These are phyloP conservation scores for Drosophila sucinea DNA, from an alignment of 1,140 invertebrate species.

Conservation along the genomic window DNA sequence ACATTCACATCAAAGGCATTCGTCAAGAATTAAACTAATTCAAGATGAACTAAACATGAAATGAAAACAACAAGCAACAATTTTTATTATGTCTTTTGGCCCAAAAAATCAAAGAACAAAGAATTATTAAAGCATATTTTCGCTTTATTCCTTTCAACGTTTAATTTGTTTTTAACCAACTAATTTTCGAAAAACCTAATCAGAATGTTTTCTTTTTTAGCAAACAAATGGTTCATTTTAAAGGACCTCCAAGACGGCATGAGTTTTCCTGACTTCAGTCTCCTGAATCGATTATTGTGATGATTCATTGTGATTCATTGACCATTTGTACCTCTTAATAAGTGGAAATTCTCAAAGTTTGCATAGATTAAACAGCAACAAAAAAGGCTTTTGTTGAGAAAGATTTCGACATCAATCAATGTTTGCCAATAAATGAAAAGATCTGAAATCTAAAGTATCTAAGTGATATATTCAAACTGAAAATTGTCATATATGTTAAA, in stretches of 20 bases:
- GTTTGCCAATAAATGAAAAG: not conserved
- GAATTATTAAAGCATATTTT: no score
- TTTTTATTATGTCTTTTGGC: not conserved
- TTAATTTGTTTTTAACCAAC: no score
- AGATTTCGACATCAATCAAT: not conserved
- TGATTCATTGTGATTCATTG: not conserved
- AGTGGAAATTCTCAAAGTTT: not conserved
- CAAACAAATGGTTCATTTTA: no score
- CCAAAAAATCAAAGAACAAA: no score
- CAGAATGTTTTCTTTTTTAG: no score
- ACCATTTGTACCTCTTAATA: not conserved
- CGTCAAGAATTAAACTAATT: conserved; percentile 31
- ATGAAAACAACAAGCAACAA: conserved; percentile 17
- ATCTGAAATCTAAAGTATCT: not conserved
- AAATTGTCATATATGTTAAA: not conserved
- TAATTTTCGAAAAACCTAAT: no score
- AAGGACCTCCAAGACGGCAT: no score
- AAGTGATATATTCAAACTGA: not conserved
- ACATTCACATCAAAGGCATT: conserved; percentile 9
- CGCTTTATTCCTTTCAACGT: no score
- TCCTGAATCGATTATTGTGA: not conserved
- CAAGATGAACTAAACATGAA: conserved; percentile 39
- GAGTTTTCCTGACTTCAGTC: no score
- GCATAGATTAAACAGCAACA: not conserved
- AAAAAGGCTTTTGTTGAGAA: not conserved